A percentile compares a stretch with the other conserved stretches of the same genome.
phyloP scores from a whole-genome alignment of 2,797 vertebrate species.

The Lagorchestes hirsutus region DNA sequence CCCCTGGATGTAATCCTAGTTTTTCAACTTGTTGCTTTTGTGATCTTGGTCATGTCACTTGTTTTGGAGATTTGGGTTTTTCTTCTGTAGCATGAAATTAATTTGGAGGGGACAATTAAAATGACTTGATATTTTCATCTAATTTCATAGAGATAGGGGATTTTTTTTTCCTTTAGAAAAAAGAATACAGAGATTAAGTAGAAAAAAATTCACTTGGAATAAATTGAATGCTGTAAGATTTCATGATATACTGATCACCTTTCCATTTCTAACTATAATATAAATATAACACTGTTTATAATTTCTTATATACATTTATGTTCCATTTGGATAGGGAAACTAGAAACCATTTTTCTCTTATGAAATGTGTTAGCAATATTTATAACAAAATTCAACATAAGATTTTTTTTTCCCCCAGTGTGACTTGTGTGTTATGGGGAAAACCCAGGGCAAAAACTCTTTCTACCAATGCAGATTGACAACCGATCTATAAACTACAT shows the following conservation, averaged over 20 bases:
- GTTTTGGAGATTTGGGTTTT: neutral
- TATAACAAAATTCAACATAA: slow-evolving; percentile 30
- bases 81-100: neutral
- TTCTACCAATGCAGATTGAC: neutral
- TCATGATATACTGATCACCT: neutral
- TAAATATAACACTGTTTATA: neutral
- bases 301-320: neutral
- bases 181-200: neutral
- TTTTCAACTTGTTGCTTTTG: neutral
- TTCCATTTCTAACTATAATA: neutral
- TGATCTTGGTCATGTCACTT: neutral
- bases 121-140: neutral
- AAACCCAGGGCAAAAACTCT: neutral
- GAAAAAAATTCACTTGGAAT: neutral
- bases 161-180: neutral
- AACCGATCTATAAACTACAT: neutral
- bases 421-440: neutral
- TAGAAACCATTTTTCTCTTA: neutral
- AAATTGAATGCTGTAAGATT: neutral
- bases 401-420: neutral
- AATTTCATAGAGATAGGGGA: neutral
- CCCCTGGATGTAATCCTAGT: neutral
- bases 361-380: slow-evolving; percentile 22
- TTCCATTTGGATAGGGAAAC: neutral
- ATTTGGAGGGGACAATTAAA: neutral